Percentiles rank a stretch among this genome's conserved stretches.
These are phyloP conservation scores for Periophthalmus magnuspinnatus DNA, from an alignment of 2,797 vertebrate genomes.

Conservation along the genomic window DNA sequence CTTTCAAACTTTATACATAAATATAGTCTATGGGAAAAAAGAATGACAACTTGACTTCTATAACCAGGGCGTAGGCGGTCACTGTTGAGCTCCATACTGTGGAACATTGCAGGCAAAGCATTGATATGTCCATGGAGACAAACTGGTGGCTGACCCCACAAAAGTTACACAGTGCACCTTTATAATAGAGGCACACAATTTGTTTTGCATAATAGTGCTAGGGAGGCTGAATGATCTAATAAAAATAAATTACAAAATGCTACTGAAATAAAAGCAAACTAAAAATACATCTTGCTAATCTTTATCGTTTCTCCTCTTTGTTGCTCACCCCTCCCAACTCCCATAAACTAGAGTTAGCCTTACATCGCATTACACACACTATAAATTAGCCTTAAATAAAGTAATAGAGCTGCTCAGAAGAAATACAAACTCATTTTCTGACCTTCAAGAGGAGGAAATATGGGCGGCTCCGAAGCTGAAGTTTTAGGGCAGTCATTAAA, in stretches of 20 bases:
- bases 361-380: neutral
- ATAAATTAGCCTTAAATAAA: neutral
- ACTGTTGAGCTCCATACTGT: no score
- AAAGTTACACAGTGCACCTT: no score
- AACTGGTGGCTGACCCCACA: neutral
- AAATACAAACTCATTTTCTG: constrained; percentile 16
- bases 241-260: neutral
- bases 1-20: no score
- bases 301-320: no score
- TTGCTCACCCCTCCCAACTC: neutral
- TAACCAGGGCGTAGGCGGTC: no score
- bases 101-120: no score
- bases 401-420: constrained; percentile 6
- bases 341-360: neutral
- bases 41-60: no score
- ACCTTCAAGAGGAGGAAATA: constrained; percentile 35
- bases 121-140: neutral
- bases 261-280: neutral
- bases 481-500: constrained; percentile 56
- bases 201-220: neutral
- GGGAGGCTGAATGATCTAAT: neutral
- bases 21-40: no score
- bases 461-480: constrained; percentile 22
- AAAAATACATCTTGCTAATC: neutral
- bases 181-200: no score